Percentiles rank a stretch among this genome's conserved stretches.
These are phyloP conservation scores for Calameuta filiformis DNA, from an alignment of 2,888 invertebrate genomes.

Conservation along the genomic window DNA sequence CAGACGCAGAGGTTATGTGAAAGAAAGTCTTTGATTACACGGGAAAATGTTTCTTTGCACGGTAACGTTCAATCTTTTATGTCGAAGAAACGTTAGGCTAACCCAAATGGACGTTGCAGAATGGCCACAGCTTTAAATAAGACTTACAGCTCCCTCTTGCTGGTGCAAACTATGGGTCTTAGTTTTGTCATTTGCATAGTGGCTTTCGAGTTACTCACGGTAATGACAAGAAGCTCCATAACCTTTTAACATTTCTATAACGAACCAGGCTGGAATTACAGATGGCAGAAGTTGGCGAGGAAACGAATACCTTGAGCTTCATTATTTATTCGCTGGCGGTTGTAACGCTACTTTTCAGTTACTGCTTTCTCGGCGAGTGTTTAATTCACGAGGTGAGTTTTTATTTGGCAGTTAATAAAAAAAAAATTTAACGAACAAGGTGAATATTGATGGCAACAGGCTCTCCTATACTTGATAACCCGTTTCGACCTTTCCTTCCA, in stretches of 20 bases:
- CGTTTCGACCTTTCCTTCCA: neutral
- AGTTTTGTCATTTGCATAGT: constrained; percentile 36
- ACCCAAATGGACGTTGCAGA: constrained; percentile 20
- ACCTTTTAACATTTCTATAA: neutral
- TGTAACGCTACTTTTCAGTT: constrained; percentile 32
- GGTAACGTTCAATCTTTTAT: neutral
- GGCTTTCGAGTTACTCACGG: constrained; percentile 32
- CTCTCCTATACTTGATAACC: neutral
- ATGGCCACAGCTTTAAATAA: constrained; percentile 26
- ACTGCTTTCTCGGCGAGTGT: constrained; percentile 38
- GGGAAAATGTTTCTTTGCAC: neutral
- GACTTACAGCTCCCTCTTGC: constrained; percentile 34
- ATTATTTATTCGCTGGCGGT: constrained; percentile 34
- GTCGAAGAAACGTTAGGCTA: neutral
- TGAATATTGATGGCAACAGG: no score
- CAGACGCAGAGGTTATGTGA: neutral
- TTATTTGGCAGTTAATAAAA: neutral
- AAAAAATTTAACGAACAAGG: neutral
- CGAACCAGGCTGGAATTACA: constrained; percentile 3
- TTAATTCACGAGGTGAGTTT: constrained; percentile 29
- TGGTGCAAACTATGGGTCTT: constrained; percentile 35
- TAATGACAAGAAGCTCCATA: constrained; percentile 13
- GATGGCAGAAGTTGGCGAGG: constrained; percentile 26
- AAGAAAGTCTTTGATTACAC: neutral
- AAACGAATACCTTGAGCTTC: constrained; percentile 32